Evolutionary conservation across 2,888 invertebrate species (phyloP), one percentile per base, ranked within the genome.

Genomic region (Trachelus troglodyta): DNA sequence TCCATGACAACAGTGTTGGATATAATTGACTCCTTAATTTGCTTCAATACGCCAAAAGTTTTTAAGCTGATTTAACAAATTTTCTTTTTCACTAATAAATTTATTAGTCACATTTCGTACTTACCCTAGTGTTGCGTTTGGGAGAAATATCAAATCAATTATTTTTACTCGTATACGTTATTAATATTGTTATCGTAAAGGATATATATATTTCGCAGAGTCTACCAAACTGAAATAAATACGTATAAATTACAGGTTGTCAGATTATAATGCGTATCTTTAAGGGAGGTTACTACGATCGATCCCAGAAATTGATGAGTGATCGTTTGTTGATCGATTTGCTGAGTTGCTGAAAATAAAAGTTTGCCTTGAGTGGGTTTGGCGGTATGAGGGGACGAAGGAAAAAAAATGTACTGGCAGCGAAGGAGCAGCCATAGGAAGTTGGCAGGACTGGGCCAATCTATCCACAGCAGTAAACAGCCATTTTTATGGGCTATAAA

Each of bases 401-500:
- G 4, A 40, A 37, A 37, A 37, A 37, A 40, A 40, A 40, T 56
- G 56, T 23, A 56, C 56, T 23, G 23, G 23, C 56, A 23, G 23
- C 0, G 56, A 56, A 56, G 56, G 56, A 56, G 2, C 56, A 9
- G 56, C 56, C 23, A 9, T 56, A 56, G 56, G 23, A 56, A 56
- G 56, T 56, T 56, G 56, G 56, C 23, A 23, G 56, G 56, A 56
- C 56, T 56, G 56, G 56, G 56, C 56, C 56, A 56, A 56, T 77
- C 35, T 35, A 33, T 31, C 69, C 23, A 23, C 56, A 23, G 30
- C 76, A 75, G 83, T 82, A 84, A 85, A 82, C 82, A 83, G 83
- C 80, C 79, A 82, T 82, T 84, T 87, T 85, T 84, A 86, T 86
- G 80, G 83, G 71, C 79, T 81, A 85, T 85, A 83, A 84, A 86